Evolutionary conservation across 2,888 invertebrate species (phyloP).

Genomic region (Drosophila peninsularis): DNA sequence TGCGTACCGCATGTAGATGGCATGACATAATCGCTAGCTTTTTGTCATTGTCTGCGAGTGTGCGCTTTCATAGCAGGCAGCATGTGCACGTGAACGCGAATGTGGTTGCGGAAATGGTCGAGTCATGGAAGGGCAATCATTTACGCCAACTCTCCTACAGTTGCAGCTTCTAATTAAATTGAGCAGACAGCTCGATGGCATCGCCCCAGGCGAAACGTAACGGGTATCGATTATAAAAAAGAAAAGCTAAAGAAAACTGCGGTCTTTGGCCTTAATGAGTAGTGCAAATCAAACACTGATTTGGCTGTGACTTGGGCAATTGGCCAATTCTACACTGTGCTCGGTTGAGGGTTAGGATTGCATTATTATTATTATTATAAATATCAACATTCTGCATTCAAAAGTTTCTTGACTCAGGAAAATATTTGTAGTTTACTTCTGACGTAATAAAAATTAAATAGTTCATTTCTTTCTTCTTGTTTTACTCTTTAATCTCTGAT

Average conservation of each 20-base stretch:
- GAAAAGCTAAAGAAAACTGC: not conserved
- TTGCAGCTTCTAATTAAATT: slow-evolving; percentile 74
- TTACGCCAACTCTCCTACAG: slow-evolving; percentile 65
- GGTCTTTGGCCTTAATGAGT: slow-evolving; percentile 52
- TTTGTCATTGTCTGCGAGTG: not conserved
- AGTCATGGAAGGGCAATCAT: slow-evolving; percentile 71
- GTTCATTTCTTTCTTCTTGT: not conserved
- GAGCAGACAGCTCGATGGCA: slow-evolving; percentile 38
- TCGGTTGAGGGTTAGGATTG: not conserved
- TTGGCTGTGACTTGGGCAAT: slow-evolving; percentile 17
- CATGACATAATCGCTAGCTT: slow-evolving; percentile 3
- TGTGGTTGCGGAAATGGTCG: slow-evolving; percentile 49
- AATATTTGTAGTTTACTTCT: not conserved
- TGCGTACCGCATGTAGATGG: not conserved
- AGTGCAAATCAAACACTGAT: slow-evolving; percentile 47
- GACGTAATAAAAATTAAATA: not conserved
- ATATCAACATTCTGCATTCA: no score
- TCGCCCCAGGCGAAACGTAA: slow-evolving; percentile 12
- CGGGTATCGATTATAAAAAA: slow-evolving; percentile 26
- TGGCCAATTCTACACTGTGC: slow-evolving; percentile 3
- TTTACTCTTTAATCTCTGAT: not conserved
- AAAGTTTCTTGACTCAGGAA: no score
- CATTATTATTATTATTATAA: not conserved
- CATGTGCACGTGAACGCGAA: slow-evolving; percentile 57
- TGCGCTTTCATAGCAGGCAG: slow-evolving; percentile 10